Base-by-base conservation (phyloP, 2,113 vertebrate species). In the Trichechus manatus region DNA sequence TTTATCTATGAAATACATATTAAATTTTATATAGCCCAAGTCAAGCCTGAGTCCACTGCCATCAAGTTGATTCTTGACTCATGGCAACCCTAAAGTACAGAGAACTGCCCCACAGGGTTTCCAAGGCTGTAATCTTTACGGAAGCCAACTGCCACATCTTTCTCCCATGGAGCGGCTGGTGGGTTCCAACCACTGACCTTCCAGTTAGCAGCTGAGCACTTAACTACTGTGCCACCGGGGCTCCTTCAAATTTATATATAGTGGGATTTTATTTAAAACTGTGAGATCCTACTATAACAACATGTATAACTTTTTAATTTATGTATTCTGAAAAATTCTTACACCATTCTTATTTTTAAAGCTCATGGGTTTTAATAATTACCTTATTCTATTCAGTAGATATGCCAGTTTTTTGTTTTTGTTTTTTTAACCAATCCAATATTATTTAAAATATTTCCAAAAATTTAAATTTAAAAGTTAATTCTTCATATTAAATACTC, bases 381-480 rank as follows among this genome's bases (percentile, higher is more conserved):
- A 3, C 6, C 61, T 93, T 88, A 88, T 39, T 70, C 1, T 64
- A 47, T 14, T 33, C 29, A 64, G 25, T 29, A 4, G 23, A 47
- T 47, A 87, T 72, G 10, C 14, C 9, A 36, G 79, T 39, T 94
- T 89, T 61, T 61, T 20, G 2, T n/a, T 22, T 33, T 36, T 72
- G 6, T 36, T 72, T 36, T 6, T 82, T 36, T 1, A 23, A 91
- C 64, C 6, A 72, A 63, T 61, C 15, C 64, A 66, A 19, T 1
- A 78, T 31, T 90, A 66, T 61, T 94, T 89, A 68, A 70, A 66
- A 56, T 78, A 78, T 61, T 91, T 92, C 70, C 93, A 64, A 94
- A 17, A 86, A 81, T n/a, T 88, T 88, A 91, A 80, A 84, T 70
- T 56, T 68, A 87, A 91, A 5, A 86, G 61, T n/a, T 91, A 74